Evolutionary conservation across 2,797 vertebrate species (phyloP), one percentile per base, ranked within the genome.

Genomic region (Chrysocyon brachyurus): DNA sequence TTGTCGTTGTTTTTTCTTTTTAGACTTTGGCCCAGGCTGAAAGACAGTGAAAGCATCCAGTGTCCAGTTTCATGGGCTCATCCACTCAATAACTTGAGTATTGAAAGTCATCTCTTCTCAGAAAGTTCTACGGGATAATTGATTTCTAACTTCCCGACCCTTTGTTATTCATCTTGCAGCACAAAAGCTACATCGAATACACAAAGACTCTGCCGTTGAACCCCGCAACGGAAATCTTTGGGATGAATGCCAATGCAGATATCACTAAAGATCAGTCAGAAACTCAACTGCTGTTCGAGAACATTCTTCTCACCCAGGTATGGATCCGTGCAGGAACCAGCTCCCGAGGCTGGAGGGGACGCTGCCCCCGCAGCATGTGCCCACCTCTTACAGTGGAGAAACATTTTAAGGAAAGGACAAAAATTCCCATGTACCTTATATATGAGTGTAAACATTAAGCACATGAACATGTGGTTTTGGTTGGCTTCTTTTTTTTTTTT

Each of bases 241-340:
- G 99, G 87, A 99, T 99, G 99, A 99, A 99, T 0, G 97, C 99
- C 98, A 99, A 99, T 46, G 99, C 99, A 4, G 99, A 99, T 96
- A 99, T 99, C 98, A 99, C 99, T 78, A 99, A 99, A 97, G 99
- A 99, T 98, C 99, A 99, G 98, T 98, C 99, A 5, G 99, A 99
- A 98, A 99, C 99, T 0, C 99, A 99, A n/a, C 98, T 99, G 66
- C 97, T 99, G 54, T 99, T 99, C 64, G 99, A 99, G 96, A 99
- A 98, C 97, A 99, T 99, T 97, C 98, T 99, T 95, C 99, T 99
- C 10, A 99, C 99, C 6, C 99, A 99, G 99, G 99, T 99, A 98
- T 22, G 82, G 70, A 19, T 36, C 28, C 12, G 63, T 4, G 28
- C 3, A 33, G 85, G 78, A 73, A 15, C n/a, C 19, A 12, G 49